Conservation (phyloP, 2,113 vertebrate species). For the Peromyscus polionotus region DNA sequence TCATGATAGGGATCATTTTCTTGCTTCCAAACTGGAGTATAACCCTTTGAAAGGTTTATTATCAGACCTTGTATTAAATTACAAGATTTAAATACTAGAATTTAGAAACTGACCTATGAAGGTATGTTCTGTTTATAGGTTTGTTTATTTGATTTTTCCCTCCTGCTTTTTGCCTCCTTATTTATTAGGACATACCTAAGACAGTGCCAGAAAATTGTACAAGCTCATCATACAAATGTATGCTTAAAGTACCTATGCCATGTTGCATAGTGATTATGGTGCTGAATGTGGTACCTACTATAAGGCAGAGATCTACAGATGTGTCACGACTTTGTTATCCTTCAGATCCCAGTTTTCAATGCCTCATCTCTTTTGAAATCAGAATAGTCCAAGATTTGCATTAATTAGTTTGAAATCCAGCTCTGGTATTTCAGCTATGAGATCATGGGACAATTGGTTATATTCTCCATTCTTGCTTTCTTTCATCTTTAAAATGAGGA, state of each 20-base stretch:
- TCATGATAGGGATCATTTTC: not conserved
- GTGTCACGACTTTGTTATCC: not conserved
- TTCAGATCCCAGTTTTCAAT: not conserved
- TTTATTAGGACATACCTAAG: not conserved
- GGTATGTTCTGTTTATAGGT: not conserved
- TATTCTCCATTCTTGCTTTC: not conserved
- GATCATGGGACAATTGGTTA: not conserved
- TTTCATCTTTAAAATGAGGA: slow-evolving; percentile 12
- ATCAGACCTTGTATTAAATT: not conserved
- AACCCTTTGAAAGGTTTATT: not conserved
- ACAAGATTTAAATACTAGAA: not conserved
- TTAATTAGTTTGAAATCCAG: slow-evolving; percentile 15
- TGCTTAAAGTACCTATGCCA: not conserved
- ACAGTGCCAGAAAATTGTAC: not conserved
- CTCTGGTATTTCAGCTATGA: slow-evolving; percentile 4
- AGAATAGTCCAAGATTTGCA: not conserved
- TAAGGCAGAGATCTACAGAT: not conserved
- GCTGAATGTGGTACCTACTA: not conserved
- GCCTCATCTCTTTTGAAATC: not conserved
- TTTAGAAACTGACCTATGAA: not conserved
- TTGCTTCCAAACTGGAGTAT: not conserved
- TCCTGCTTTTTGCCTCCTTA: not conserved
- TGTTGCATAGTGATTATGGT: not conserved
- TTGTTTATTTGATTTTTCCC: not conserved
- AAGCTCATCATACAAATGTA: not conserved